A percentile compares a stretch with the other conserved stretches of the same genome.
phyloP scores from a whole-genome alignment of 1,140 invertebrate genomes.

The Drosophila seguyi region DNA sequence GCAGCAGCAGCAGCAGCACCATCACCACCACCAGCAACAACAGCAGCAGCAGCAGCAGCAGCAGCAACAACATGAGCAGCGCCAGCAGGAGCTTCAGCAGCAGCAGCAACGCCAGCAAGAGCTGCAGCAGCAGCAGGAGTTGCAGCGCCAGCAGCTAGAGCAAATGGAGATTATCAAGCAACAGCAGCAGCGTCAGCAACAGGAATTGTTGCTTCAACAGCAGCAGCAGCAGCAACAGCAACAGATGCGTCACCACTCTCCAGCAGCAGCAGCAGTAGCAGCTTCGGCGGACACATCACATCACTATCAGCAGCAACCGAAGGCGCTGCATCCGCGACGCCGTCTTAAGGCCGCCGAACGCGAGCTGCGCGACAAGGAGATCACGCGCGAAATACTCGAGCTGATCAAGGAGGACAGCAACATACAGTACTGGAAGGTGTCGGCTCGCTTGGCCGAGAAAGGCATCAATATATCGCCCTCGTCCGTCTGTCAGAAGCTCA shows the following conservation, averaged over 20 bases:
- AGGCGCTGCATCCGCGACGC: slow-evolving; percentile 70
- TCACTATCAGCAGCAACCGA: slow-evolving; percentile 59
- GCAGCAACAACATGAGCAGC: slow-evolving; percentile 40
- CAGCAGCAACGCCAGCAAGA: slow-evolving; percentile 41
- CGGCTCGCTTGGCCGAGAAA: slow-evolving; percentile 80
- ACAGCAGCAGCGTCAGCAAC: slow-evolving; percentile 36
- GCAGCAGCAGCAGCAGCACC: slow-evolving; percentile 40
- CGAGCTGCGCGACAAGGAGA: slow-evolving; percentile 78
- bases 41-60: slow-evolving; percentile 48
- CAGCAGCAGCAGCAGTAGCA: slow-evolving; percentile 31
- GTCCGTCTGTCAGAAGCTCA: slow-evolving; percentile 83
- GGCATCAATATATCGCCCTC: slow-evolving; percentile 82
- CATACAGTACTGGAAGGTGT: slow-evolving; percentile 84
- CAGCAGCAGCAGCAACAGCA: slow-evolving; percentile 50
- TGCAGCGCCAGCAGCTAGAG: slow-evolving; percentile 42
- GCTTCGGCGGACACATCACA: slow-evolving; percentile 62
- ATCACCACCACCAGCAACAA: slow-evolving; percentile 38
- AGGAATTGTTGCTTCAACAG: slow-evolving; percentile 41
- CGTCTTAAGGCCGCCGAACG: slow-evolving; percentile 79
- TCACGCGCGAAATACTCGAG: slow-evolving; percentile 83
- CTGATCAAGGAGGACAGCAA: slow-evolving; percentile 83
- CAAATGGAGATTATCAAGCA: slow-evolving; percentile 43
- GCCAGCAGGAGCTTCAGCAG: slow-evolving; percentile 50
- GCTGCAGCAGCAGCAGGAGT: slow-evolving; percentile 24
- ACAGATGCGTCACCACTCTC: slow-evolving; percentile 20